Evolutionary conservation across 2,888 invertebrate genomes (phyloP).

Genomic region (Athalia circularis): DNA sequence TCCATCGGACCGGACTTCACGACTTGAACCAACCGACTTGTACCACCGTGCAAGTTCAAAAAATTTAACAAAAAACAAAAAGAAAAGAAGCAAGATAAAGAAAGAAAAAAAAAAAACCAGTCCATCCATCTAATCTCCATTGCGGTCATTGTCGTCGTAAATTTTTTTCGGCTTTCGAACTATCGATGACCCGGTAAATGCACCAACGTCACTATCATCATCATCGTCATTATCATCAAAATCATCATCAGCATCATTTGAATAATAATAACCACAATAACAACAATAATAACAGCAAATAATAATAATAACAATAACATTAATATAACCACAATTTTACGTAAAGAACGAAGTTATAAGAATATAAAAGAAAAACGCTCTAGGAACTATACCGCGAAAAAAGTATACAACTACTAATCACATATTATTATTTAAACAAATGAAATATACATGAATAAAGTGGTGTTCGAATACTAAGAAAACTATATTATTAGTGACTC

Average conservation of each 20-base stretch:
- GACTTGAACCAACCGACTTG: conserved; percentile 13
- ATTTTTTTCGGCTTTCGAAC: not conserved
- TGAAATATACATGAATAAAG: too few relatives aligned
- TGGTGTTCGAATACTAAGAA: too few relatives aligned
- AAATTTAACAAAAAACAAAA: not conserved
- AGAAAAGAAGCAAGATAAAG: not conserved
- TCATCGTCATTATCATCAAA: not conserved
- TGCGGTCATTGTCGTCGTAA: not conserved
- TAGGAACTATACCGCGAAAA: too few relatives aligned
- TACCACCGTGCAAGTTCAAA: not conserved
- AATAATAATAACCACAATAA: too few relatives aligned
- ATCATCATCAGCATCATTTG: not conserved
- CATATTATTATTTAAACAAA: too few relatives aligned
- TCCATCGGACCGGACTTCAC: conserved; percentile 30
- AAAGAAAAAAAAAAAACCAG: not conserved
- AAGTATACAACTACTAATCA: too few relatives aligned
- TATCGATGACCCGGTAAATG: conserved; percentile 29
- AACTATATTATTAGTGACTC: too few relatives aligned
- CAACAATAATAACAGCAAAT: too few relatives aligned
- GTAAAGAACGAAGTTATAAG: too few relatives aligned
- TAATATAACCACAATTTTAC: too few relatives aligned
- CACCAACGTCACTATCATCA: not conserved
- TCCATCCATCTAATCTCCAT: not conserved
- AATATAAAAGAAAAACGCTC: too few relatives aligned
- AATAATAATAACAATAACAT: too few relatives aligned